Evolutionary conservation across 2,797 vertebrate species (phyloP), one percentile per base, ranked within the genome.

Genomic region (Corythornis leucogaster): DNA sequence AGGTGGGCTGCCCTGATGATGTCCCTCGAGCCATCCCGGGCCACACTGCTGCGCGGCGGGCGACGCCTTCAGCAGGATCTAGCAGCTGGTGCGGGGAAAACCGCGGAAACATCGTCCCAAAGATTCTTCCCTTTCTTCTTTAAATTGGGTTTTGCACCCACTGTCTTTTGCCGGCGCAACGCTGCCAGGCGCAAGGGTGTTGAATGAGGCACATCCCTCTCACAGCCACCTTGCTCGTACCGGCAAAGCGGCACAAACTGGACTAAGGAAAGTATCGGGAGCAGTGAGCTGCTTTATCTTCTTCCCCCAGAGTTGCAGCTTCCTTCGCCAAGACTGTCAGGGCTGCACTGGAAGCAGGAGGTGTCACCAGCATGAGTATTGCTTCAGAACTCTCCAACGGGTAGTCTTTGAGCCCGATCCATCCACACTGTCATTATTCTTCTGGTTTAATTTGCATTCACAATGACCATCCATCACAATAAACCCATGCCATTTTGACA

Each of bases 221-320:
- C 19, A 1, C 76, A 10, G 79, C 82, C 25, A 26, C 62, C 28
- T 2, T 2, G 25, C 25, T 12, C 15, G 5, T 2, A 9, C 6
- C 28, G 33, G 18, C 1, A 3, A 8, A 14, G 28, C 2, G n/a
- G 42, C 10, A 33, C 46, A 8, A 9, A 21, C 8, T 0, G 28
- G 28, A 18, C 31, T 2, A 2, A 16, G 57, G 30, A 7, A 22
- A 20, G 38, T 2, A 15, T 12, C 0, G 18, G 6, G 19, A 11
- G n/a, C 53, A 4, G 30, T 1, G 14, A 16, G n/a, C 28, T 19
- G 2, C 16, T 21, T 17, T 54, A 16, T 3, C 17, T 19, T 2
- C 12, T 21, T 17, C 54, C 20, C 3, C 15, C 19, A 11, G 4
- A 21, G 67, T 55, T 5, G 25, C 62, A 4, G 17, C 24, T 18